Conservation (phyloP, 2,888 invertebrate genomes). For the Acrocyrtus sp. region DNA sequence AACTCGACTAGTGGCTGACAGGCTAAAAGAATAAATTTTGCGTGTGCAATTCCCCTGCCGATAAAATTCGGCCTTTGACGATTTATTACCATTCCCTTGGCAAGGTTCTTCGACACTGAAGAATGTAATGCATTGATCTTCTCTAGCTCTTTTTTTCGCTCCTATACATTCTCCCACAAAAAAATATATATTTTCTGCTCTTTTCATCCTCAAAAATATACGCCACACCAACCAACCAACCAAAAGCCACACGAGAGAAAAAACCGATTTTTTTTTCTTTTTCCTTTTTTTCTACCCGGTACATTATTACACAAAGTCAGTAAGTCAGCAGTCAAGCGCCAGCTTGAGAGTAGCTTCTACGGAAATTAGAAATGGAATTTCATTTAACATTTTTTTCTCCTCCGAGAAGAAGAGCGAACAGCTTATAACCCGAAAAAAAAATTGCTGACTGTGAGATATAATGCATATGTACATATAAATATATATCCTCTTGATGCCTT, state of each 20-base stretch:
- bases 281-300: background rate
- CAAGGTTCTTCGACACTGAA: conserved; percentile 45
- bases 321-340: conserved; percentile 14
- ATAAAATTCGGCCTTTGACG: conserved; percentile 55
- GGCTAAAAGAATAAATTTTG: conserved; percentile 54
- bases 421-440: too few species aligned
- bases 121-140: too few species aligned
- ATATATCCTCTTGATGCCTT: too few species aligned
- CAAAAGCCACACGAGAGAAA: too few species aligned
- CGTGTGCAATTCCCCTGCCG: conserved; percentile 54
- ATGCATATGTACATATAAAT: too few species aligned
- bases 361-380: conserved; percentile 44
- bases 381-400: conserved; percentile 19
- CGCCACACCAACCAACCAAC: too few species aligned
- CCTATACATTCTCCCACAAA: too few species aligned
- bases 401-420: background rate
- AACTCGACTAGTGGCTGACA: conserved; percentile 53
- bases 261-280: too few species aligned
- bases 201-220: too few species aligned
- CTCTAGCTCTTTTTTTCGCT: too few species aligned
- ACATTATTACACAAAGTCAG: conserved; percentile 20
- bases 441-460: too few species aligned
- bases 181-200: too few species aligned
- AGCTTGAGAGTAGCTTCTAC: conserved; percentile 18
- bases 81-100: conserved; percentile 46